phyloP scores from a whole-genome alignment of 1,140 invertebrate species.

The Drosophila sp. region DNA sequence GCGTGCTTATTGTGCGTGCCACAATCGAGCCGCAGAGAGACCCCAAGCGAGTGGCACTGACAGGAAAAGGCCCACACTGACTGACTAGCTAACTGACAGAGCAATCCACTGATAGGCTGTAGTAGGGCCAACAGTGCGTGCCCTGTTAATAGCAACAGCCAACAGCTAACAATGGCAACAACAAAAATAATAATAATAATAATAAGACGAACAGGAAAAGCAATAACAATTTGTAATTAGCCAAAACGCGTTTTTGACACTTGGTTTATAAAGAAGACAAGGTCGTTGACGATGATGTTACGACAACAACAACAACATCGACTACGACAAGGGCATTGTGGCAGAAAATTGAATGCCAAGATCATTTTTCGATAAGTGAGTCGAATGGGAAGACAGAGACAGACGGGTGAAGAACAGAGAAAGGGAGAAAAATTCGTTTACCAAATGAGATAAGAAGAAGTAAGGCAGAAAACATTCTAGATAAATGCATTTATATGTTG shows the following conservation, averaged over 20 bases:
- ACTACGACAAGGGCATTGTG: slow-evolving; percentile 4
- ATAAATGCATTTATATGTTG: too few relatives aligned
- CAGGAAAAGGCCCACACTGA: slow-evolving; percentile 1
- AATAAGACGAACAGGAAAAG: slow-evolving; percentile 12
- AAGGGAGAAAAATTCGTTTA: background rate
- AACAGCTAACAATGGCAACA: background rate
- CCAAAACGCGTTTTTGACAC: slow-evolving; percentile 11
- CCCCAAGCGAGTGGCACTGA: background rate
- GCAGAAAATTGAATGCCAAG: slow-evolving; percentile 10
- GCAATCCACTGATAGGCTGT: slow-evolving; percentile 5
- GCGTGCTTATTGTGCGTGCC: slow-evolving; percentile 3
- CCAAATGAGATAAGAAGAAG: background rate
- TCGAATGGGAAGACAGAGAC: background rate
- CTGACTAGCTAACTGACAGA: background rate
- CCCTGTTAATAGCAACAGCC: slow-evolving; percentile 4
- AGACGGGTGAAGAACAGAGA: background rate
- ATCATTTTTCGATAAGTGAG: slow-evolving; percentile 11
- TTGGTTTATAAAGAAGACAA: slow-evolving; percentile 14
- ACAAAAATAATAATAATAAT: slow-evolving; percentile 1
- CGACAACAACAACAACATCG: background rate
- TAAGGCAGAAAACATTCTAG: background rate
- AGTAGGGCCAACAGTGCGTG: slow-evolving; percentile 9
- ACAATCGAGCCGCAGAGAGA: slow-evolving; percentile 4
- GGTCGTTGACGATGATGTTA: slow-evolving; percentile 7
- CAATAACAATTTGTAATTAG: slow-evolving; percentile 13